Evolutionary conservation across 2,888 invertebrate species (phyloP), one percentile per base, ranked within the genome.

Genomic region (Parelbella ahira): DNA sequence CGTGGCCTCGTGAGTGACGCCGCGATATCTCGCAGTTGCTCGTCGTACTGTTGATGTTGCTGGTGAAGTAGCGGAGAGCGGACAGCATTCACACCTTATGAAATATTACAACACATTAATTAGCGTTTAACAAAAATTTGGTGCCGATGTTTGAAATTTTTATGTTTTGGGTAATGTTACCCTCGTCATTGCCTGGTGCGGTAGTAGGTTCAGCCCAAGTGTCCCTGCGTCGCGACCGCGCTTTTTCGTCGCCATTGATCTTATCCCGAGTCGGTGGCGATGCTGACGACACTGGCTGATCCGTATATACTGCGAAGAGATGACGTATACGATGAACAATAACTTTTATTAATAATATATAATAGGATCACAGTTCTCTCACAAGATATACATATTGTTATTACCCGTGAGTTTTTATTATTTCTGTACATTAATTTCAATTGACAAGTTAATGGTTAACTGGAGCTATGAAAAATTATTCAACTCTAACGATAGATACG

Each of bases 201-300:
- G 68, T 55, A 36, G 64, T 56, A 1, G 82, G 67, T 30, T 86
- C 81, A n/a, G 83, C 65, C 80, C 90, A 77, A 58, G 86, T 76
- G 63, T 87, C 81, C 68, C 90, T 65, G 58, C 89, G 79, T 1
- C 89, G 71, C 1, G 83, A 89, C 41, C 91, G 81, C 41, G 91
- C 91, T 78, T 93, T 93, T 75, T 93, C 93, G 57, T 93, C 93
- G 19, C 91, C 91, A 59, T 92, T 91, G 58, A 93, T 89, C 86
- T 94, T 94, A 77, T 94, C 94, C 49, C 94, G 83, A 10, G 94
- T 94, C 27, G 94, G 94, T 29, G 94, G 94, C 2, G 94, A 94
- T 20, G 93, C 93, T 45, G 93, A 93, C 44, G 93, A 93, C 27
- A 93, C 91, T 10, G 92, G 92, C 68, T 92, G 91, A 68, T 92